These are phyloP conservation scores for Ceraclea dissimilis DNA, from an alignment of 2,888 invertebrate species.

Conservation along the genomic window DNA sequence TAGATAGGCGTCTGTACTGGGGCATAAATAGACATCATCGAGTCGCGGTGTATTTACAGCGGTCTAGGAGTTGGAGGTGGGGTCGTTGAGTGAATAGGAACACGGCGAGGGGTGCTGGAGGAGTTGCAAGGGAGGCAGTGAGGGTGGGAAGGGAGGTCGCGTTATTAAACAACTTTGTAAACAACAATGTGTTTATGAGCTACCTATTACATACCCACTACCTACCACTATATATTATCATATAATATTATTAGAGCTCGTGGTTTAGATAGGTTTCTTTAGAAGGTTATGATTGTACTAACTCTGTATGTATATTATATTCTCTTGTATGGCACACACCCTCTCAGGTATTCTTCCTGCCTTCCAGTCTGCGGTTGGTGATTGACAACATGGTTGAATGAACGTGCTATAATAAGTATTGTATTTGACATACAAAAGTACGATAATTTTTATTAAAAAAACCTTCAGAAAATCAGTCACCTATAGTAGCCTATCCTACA, in stretches of 20 bases:
- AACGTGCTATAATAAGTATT: no score
- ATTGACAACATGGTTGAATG: not conserved
- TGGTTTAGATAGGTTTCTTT: no score
- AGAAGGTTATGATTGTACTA: no score
- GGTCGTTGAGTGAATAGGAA: constrained; percentile 6
- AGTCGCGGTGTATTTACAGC: constrained; percentile 25
- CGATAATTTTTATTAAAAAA: no score
- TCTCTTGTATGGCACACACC: no score
- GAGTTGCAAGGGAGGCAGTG: not conserved
- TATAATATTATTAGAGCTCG: not conserved
- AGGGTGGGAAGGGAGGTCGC: constrained; percentile 5
- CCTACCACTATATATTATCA: not conserved
- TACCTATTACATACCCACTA: not conserved
- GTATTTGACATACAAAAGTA: no score
- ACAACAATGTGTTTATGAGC: constrained; percentile 24
- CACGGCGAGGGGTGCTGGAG: constrained; percentile 6
- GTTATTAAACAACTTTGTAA: constrained; percentile 22
- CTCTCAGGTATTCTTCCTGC: no score
- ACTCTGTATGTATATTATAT: no score
- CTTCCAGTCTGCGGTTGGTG: not conserved
- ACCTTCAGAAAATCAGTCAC: no score
- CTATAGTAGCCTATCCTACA: no score
- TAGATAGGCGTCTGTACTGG: constrained; percentile 20
- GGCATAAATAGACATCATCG: constrained; percentile 26
- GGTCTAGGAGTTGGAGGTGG: constrained; percentile 9